Conservation (phyloP, 2,113 vertebrate genomes). For the Meleagris gallopavo region DNA sequence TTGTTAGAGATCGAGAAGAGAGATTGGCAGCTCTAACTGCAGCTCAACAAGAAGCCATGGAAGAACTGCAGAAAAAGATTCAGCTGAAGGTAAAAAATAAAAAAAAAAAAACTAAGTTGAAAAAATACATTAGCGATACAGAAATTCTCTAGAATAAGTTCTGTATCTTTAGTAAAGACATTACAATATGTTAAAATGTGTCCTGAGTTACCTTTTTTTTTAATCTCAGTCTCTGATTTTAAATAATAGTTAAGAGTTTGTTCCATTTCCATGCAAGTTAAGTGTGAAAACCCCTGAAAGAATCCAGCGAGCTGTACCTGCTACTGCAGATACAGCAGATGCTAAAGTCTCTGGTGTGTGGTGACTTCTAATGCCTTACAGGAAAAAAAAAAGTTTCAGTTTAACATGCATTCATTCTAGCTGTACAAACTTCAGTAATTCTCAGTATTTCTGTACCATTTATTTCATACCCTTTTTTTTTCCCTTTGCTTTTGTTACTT, state of each 20-base stretch:
- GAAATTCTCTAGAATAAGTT: background rate
- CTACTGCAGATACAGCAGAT: background rate
- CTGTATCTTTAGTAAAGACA: background rate
- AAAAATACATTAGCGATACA: background rate
- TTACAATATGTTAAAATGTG: background rate
- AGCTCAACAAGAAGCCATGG: constrained; percentile 98
- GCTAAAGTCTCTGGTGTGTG: background rate
- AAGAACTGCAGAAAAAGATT: constrained; percentile 98
- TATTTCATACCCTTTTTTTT: background rate
- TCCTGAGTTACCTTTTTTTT: background rate
- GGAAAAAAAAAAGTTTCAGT: background rate
- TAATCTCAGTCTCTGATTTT: background rate
- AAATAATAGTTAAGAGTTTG: background rate
- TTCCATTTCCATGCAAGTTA: background rate
- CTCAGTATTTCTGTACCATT: background rate
- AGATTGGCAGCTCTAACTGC: constrained; percentile 95
- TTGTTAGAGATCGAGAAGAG: constrained; percentile 91
- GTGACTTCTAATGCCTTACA: background rate
- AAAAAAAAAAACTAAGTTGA: background rate
- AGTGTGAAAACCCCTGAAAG: background rate
- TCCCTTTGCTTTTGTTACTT: background rate
- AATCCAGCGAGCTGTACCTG: background rate
- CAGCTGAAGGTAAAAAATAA: constrained; percentile 88
- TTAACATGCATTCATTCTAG: background rate
- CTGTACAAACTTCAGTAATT: background rate